Conservation (phyloP, 1,140 invertebrate genomes). For the Brachionus paranguensis region DNA sequence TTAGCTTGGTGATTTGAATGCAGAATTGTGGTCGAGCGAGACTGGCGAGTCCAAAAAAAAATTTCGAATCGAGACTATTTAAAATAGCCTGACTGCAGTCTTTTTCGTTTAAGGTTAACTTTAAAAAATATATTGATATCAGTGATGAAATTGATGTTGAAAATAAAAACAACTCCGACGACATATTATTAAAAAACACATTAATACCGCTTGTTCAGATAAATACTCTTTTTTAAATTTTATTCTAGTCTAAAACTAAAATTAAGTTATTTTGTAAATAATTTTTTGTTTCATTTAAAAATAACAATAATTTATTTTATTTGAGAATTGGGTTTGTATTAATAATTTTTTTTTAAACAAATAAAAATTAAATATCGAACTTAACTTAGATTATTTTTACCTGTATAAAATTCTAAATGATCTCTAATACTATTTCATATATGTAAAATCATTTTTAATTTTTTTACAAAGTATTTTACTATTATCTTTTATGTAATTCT, state of each 20-base stretch:
- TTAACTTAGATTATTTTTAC: too few species aligned
- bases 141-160: background rate
- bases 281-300: background rate
- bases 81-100: background rate
- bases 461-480: too few species aligned
- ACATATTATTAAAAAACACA: conserved; percentile 24
- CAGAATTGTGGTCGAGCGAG: background rate
- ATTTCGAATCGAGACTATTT: background rate
- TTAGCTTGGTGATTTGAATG: background rate
- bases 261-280: background rate
- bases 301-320: background rate
- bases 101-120: background rate
- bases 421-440: too few species aligned
- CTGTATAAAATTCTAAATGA: too few species aligned
- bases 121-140: background rate
- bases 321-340: background rate
- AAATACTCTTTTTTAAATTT: background rate
- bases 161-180: background rate
- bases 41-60: background rate
- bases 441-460: too few species aligned
- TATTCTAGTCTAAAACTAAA: background rate
- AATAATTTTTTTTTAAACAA: too few species aligned
- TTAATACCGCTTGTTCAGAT: conserved; percentile 2
- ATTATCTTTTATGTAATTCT: too few species aligned
- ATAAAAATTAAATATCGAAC: too few species aligned